Evolutionary conservation across 2,113 vertebrate genomes (phyloP).

Genomic region (Nyctereutes procyonoides): DNA sequence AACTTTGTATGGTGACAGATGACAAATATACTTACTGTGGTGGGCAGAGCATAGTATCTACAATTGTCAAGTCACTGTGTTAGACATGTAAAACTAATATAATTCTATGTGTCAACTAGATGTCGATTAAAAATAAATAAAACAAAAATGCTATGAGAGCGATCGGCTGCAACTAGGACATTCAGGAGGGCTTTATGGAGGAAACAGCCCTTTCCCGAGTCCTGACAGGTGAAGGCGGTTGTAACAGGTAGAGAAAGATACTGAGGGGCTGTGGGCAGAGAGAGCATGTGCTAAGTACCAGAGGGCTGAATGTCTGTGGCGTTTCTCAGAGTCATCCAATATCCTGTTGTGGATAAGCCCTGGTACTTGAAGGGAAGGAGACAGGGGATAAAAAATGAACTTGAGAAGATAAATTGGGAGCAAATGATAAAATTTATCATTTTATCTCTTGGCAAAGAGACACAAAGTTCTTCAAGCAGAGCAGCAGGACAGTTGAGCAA

Average conservation of each 20-base stretch:
- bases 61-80: background rate
- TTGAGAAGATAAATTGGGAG: background rate
- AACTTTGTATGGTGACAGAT: background rate
- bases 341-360: background rate
- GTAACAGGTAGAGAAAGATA: background rate
- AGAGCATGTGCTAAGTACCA: background rate
- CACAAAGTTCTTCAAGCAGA: background rate
- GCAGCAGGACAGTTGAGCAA: background rate
- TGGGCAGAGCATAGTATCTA: background rate
- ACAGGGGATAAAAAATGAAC: background rate
- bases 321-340: background rate
- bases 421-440: background rate
- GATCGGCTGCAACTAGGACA: background rate
- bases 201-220: background rate
- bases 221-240: background rate
- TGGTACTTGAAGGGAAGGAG: background rate
- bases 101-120: background rate
- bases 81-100: background rate
- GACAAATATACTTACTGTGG: background rate
- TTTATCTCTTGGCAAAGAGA: background rate
- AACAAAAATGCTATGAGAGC: background rate
- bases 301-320: background rate
- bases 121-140: background rate
- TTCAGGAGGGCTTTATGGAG: background rate
- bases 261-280: background rate